Evolutionary conservation across 1,140 invertebrate genomes (phyloP).

Genomic region (Laupala kohalensis): DNA sequence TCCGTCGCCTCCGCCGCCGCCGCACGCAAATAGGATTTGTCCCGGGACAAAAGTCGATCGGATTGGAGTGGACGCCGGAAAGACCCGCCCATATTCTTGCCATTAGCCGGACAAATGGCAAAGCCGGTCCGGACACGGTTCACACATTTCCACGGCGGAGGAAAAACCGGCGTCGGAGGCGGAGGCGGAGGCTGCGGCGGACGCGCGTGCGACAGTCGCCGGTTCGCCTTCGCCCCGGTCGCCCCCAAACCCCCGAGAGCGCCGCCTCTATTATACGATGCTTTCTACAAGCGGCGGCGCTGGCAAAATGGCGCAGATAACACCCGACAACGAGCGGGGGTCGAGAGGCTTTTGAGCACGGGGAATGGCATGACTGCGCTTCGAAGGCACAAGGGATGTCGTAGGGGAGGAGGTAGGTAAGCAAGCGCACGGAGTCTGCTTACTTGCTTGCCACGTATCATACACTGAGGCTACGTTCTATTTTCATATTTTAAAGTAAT

Average conservation of each 20-base stretch:
- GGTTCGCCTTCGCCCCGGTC: too few relatives aligned
- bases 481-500: too few relatives aligned
- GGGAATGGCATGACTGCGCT: too few relatives aligned
- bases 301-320: background rate
- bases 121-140: background rate
- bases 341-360: too few relatives aligned
- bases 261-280: background rate
- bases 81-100: slow-evolving; percentile 1
- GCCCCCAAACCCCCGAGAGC: too few relatives aligned
- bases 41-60: background rate
- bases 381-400: too few relatives aligned
- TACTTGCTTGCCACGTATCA: too few relatives aligned
- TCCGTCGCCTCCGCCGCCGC: too few relatives aligned
- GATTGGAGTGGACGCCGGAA: slow-evolving; percentile 3
- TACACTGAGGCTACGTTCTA: too few relatives aligned
- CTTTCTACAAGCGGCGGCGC: background rate
- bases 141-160: slow-evolving; percentile 2
- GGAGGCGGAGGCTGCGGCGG: background rate
- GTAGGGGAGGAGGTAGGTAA: too few relatives aligned
- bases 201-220: background rate
- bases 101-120: slow-evolving; percentile 6
- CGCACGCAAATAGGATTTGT: slow-evolving; percentile 5
- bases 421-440: too few relatives aligned
- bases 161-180: background rate
- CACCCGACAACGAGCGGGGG: background rate